phyloP scores from a whole-genome alignment of 2,797 vertebrate species.

The Corythornis leucogaster region DNA sequence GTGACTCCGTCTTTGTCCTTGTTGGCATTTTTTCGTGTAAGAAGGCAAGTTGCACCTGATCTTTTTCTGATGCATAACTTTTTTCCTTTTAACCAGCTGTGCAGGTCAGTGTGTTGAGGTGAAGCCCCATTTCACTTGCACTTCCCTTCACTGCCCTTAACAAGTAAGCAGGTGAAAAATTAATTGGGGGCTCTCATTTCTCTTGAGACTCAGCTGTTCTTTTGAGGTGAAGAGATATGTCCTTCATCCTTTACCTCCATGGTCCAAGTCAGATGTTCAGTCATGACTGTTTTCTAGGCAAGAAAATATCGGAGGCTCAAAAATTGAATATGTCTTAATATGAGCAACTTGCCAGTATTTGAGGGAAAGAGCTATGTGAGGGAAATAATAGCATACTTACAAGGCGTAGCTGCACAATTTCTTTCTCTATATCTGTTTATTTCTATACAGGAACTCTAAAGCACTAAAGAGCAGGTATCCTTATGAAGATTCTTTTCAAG shows the following conservation, averaged over 20 bases:
- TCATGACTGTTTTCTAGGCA: not conserved
- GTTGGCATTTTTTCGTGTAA: not conserved
- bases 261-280: fast-evolving
- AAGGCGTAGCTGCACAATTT: not conserved
- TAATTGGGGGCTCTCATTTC: not conserved
- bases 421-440: not conserved
- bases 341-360: not conserved
- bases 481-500: not conserved
- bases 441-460: not conserved
- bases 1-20: not conserved
- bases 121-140: not conserved
- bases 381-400: not conserved
- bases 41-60: not conserved
- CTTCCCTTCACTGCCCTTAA: fast-evolving
- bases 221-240: not conserved
- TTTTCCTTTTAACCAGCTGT: not conserved
- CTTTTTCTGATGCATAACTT: not conserved
- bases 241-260: not conserved
- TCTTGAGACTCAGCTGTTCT: not conserved
- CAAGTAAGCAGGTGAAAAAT: not conserved
- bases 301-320: not conserved
- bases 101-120: not conserved
- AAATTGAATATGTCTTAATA: not conserved
- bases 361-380: not conserved
- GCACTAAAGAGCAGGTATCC: not conserved